phyloP scores from a whole-genome alignment of 2,888 invertebrate genomes.

The Clepsis dumicolana region DNA sequence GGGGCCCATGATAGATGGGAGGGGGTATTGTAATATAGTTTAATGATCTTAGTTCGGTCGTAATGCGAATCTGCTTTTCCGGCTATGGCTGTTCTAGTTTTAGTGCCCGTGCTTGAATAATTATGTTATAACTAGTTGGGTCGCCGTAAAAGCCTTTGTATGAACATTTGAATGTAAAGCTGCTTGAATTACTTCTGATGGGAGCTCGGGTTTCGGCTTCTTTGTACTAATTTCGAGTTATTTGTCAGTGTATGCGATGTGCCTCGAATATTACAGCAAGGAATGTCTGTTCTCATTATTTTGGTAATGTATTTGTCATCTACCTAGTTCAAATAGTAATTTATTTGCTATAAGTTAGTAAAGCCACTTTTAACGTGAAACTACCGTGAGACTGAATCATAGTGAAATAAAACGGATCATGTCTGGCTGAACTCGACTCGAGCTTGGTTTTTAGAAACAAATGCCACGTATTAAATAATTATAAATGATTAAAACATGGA shows the following conservation, averaged over 20 bases:
- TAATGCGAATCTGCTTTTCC: slow-evolving; percentile 83
- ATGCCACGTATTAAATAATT: too few species aligned
- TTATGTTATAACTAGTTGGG: slow-evolving; percentile 39
- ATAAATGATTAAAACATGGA: too few species aligned
- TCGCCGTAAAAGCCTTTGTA: slow-evolving; percentile 40
- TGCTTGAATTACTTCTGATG: slow-evolving; percentile 14
- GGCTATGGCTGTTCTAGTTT: slow-evolving; percentile 66
- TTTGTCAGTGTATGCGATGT: not conserved
- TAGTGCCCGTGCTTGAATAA: slow-evolving; percentile 51
- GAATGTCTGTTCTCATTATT: too few species aligned
- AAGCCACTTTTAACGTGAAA: too few species aligned
- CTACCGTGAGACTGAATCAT: too few species aligned
- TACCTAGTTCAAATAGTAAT: too few species aligned
- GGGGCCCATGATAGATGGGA: slow-evolving; percentile 82
- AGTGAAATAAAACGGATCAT: too few species aligned
- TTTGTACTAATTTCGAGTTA: not conserved
- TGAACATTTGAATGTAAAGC: slow-evolving; percentile 16
- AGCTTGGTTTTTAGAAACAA: too few species aligned
- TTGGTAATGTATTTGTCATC: too few species aligned
- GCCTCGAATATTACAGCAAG: too few species aligned
- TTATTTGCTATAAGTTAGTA: too few species aligned
- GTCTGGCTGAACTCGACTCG: too few species aligned
- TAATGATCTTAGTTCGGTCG: slow-evolving; percentile 85
- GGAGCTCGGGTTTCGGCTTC: slow-evolving; percentile 3
- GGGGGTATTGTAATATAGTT: slow-evolving; percentile 79